These are phyloP conservation scores for Parasteatoda lunata DNA, from an alignment of 2,888 invertebrate species.

Conservation along the genomic window DNA sequence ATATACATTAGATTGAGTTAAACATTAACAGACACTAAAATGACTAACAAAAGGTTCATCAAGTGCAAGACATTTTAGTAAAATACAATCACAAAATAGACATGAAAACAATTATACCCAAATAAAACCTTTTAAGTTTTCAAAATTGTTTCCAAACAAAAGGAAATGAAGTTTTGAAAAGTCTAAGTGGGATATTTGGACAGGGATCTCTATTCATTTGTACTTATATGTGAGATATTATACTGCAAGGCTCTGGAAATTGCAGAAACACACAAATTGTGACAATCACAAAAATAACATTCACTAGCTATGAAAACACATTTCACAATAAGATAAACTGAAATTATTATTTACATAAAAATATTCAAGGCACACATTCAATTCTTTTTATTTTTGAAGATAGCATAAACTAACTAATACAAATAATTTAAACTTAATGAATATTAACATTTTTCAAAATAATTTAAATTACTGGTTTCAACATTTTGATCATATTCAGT, in stretches of 20 bases:
- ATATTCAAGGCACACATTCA: background rate
- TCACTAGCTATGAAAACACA: no score
- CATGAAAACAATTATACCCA: background rate
- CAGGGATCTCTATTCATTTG: constrained; percentile 46
- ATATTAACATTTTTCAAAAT: no score
- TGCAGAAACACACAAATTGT: constrained; percentile 63
- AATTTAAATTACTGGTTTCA: no score
- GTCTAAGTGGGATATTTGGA: constrained; percentile 3
- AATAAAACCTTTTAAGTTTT: background rate
- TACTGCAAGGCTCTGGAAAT: constrained; percentile 67
- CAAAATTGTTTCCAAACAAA: background rate
- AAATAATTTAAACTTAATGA: no score
- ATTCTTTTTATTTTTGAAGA: no score
- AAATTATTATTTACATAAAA: background rate
- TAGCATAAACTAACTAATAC: no score
- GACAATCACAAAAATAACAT: constrained; percentile 51
- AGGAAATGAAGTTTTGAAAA: background rate
- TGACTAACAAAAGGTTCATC: no score
- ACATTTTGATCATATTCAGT: no score
- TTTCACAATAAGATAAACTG: background rate
- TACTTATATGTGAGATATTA: constrained; percentile 62
- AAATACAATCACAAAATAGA: no score
- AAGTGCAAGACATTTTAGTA: no score
- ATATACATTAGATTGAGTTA: no score
- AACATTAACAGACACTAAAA: no score